Conservation (phyloP, 2,113 vertebrate species). For the Phaethornis superciliosus region DNA sequence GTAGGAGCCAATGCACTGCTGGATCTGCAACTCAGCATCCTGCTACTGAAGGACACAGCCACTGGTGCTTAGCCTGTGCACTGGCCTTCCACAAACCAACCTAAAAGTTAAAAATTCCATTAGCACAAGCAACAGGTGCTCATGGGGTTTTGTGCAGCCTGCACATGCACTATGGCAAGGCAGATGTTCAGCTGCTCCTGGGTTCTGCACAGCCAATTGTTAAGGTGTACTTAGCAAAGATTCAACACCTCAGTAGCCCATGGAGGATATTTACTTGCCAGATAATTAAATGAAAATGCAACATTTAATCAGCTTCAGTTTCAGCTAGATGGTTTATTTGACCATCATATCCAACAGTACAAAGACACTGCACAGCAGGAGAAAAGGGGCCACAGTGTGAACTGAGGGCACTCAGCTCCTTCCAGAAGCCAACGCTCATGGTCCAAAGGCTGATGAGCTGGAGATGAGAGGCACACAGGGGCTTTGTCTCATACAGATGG, state of each 20-base stretch:
- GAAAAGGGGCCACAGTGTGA: not conserved
- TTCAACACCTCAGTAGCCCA: not conserved
- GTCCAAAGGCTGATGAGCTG: not conserved
- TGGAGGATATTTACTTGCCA: not conserved
- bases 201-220: not conserved
- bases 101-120: not conserved
- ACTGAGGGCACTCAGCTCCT: not conserved
- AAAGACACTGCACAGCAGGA: not conserved
- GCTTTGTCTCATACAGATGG: not conserved
- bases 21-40: not conserved
- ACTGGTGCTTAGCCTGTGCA: rapidly evolving
- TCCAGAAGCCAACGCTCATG: not conserved
- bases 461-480: not conserved
- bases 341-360: not conserved
- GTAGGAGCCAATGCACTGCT: not conserved
- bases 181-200: not conserved
- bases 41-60: not conserved
- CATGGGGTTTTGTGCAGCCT: not conserved
- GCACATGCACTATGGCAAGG: not conserved
- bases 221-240: not conserved
- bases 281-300: not conserved
- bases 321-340: not conserved
- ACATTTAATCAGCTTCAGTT: not conserved
- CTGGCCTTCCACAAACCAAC: not conserved
- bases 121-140: not conserved